These are phyloP conservation scores for Julus scandinavius DNA, from an alignment of 2,888 invertebrate species.

Conservation along the genomic window DNA sequence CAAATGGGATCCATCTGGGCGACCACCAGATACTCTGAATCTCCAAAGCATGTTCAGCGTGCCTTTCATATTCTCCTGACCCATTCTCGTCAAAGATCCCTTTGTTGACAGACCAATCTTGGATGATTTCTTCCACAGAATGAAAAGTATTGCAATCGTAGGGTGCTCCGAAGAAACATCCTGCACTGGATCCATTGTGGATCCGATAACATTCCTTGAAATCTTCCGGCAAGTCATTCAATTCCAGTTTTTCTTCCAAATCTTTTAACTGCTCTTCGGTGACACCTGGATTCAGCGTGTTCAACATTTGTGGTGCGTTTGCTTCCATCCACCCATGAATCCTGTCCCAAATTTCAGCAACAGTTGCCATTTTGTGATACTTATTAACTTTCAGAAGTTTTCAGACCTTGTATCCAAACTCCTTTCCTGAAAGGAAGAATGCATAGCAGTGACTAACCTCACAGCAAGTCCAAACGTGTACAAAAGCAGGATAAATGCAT, in stretches of 20 bases:
- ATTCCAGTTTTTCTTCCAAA: not conserved
- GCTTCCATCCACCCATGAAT: not conserved
- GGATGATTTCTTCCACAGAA: not conserved
- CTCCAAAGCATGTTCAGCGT: not conserved
- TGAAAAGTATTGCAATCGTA: not conserved
- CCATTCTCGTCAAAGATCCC: not conserved
- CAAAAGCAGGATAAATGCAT: not conserved
- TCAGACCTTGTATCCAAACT: not conserved
- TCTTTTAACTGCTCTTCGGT: not conserved
- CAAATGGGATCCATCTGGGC: slow-evolving; percentile 24
- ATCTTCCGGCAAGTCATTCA: not conserved
- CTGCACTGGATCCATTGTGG: not conserved
- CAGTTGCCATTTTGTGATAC: not conserved
- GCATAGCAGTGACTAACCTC: too few relatives aligned
- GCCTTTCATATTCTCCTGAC: not conserved
- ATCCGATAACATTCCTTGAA: not conserved
- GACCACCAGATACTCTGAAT: not conserved
- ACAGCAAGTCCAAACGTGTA: not conserved
- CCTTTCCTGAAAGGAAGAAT: too few relatives aligned
- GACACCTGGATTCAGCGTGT: not conserved
- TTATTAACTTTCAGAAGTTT: not conserved
- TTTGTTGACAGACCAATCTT: not conserved
- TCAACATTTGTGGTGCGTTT: not conserved
- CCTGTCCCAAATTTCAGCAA: not conserved
- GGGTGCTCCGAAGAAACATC: not conserved